Evolutionary conservation across 2,888 invertebrate species (phyloP), one percentile per base, ranked within the genome.

Genomic region (Heliconius ethilla): DNA sequence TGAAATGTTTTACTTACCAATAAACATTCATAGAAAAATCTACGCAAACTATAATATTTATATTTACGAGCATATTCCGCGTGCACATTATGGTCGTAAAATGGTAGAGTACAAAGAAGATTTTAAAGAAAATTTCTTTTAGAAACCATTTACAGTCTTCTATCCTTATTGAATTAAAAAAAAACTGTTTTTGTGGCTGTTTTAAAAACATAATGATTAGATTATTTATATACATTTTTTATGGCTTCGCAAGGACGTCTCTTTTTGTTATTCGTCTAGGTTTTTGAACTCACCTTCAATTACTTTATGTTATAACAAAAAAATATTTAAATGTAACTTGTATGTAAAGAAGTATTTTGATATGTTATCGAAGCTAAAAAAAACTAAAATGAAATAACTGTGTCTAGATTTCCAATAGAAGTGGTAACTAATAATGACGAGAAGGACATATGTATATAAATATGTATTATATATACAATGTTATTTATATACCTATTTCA

Each of bases 251-350:
- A 59, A 59, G 59, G 59, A 59, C 59, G n/a, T 22, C 59, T n/a
- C n/a, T n/a, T 4, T 59, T 59, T 59, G 9, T 22, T 59, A n/a
- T 59, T 59, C 59, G 59, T 59, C 59, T 59, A 59, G 59, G 59
- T 59, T n/a, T 59, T 59, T 59, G 59, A 59, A 59, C 59, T 59
- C n/a, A 59, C 59, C 59, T 59, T 59, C n/a, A 59, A n/a, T 59
- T n/a, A 59, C n/a, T 59, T 59, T 59, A 10, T n/a, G 59, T 10
- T n/a, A 59, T 59, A 59, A 59, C n/a, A n/a, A 59, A 59, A 59
- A 59, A 59, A 55, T 37, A 37, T 37, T 37, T 37, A 59, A 10
- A 59, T 59, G 10, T 59, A n/a, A 59, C 59, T 59, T 59, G n/a
- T 51, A n/a, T 4, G n/a, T 59, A 10, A 10, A n/a, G 10, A 55